phyloP scores from a whole-genome alignment of 2,888 invertebrate species.

The Agriotes lineatus region DNA sequence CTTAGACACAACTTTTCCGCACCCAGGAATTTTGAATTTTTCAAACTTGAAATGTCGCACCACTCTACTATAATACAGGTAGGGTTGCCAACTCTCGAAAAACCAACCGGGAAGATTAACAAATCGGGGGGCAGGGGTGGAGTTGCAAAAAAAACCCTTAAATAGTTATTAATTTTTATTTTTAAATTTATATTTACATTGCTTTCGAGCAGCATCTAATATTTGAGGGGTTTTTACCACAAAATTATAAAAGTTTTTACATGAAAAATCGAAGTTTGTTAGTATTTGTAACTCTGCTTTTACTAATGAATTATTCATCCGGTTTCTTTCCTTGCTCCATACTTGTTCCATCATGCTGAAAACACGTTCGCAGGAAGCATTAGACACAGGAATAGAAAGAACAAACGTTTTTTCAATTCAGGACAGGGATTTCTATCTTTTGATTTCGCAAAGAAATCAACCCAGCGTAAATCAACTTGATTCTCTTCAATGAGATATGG shows the following conservation, averaged over 20 bases:
- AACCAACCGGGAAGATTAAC: too few relatives aligned
- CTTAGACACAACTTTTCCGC: too few relatives aligned
- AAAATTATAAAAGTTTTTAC: conserved; percentile 13
- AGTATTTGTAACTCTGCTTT: background rate
- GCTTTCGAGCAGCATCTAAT: too few relatives aligned
- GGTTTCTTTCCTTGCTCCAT: background rate
- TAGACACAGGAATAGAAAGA: conserved; percentile 10
- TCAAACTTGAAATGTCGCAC: too few relatives aligned
- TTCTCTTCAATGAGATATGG: conserved; percentile 20
- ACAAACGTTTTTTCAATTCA: conserved; percentile 22
- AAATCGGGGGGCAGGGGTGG: background rate
- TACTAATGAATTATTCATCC: background rate
- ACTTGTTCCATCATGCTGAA: background rate
- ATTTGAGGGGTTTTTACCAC: background rate
- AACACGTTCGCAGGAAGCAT: conserved; percentile 11
- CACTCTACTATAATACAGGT: too few relatives aligned
- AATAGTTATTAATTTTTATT: too few relatives aligned
- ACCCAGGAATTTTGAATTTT: too few relatives aligned
- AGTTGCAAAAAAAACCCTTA: background rate
- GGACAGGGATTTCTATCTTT: conserved; percentile 18
- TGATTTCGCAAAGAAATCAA: conserved; percentile 11
- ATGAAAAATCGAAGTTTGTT: background rate
- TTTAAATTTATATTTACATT: background rate
- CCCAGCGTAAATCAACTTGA: conserved; percentile 20
- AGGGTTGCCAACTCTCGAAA: background rate